Base-by-base conservation (phyloP, 1,140 invertebrate genomes). In the Drosophila arizonae region DNA sequence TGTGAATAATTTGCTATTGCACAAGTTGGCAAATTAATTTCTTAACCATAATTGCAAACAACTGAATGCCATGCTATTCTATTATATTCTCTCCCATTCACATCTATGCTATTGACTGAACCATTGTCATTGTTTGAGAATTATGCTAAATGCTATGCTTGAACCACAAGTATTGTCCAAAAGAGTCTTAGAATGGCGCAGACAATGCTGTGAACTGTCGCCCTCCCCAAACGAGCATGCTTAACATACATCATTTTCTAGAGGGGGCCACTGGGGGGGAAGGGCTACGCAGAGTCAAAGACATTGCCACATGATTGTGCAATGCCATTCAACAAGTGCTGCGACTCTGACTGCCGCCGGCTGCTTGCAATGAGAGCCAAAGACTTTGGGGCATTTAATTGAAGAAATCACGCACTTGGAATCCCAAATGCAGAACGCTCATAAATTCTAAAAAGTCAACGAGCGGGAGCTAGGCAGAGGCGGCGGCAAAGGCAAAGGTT, bases 331-430 rank as follows among this genome's bases (percentile, higher is more conserved):
- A 75, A 55, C 67, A 71, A 72, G 52, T 57, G 68, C 28, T 68
- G 68, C 57, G 55, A 13, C 50, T n/a, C 51, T 15, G 50, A 24
- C 21, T 26, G n/a, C 13, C 50, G 26, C 6, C 26, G 50, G 2
- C 50, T 33, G 33, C 36, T 39, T 76, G 72, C 76, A 78, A 54
- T 46, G 50, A 28, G 17, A 54, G 45, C 48, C n/a, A 46, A 66
- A 66, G 77, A 66, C 81, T 48, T 60, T 30, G 39, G 57, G 76
- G 76, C 84, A 89, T 89, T 87, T 87, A 87, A 87, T 87, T 87
- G 85, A 87, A 89, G 74, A 87, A 87, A 87, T 87, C 84, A 87
- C 84, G 84, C 84, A 88, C 81, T 78, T 70, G 45, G 56, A 72
- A 54, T 43, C 46, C 50, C 41, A 64, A 60, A 54, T 67, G 55